Conservation (phyloP, 1,140 invertebrate species). For the Lucilia cuprina region DNA sequence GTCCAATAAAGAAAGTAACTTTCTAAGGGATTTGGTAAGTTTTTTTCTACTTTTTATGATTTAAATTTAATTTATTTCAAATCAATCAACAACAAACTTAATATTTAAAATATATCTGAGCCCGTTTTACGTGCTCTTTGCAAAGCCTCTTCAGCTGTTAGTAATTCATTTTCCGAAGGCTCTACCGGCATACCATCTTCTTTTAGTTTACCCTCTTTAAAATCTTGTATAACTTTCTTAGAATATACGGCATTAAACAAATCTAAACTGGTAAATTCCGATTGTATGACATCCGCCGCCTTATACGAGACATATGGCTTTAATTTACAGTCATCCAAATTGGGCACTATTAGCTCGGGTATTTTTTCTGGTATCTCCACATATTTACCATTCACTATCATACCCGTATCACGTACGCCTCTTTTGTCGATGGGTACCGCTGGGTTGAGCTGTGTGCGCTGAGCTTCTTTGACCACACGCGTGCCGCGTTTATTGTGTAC, state of each 20-base stretch:
- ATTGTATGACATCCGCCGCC: conserved; percentile 75
- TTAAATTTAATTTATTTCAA: background rate
- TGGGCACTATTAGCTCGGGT: conserved; percentile 90
- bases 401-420: conserved; percentile 72
- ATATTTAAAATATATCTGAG: conserved; percentile 74
- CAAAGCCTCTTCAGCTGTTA: conserved; percentile 76
- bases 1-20: background rate
- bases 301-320: conserved; percentile 95
- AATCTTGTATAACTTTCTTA: conserved; percentile 81
- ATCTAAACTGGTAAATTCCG: conserved; percentile 83
- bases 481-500: conserved; percentile 77
- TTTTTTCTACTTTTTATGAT: background rate
- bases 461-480: conserved; percentile 68
- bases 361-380: conserved; percentile 85
- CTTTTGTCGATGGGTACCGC: conserved; percentile 71
- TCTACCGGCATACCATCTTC: conserved; percentile 72
- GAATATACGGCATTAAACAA: conserved; percentile 86
- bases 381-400: conserved; percentile 67
- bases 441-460: conserved; percentile 68
- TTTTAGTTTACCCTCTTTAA: conserved; percentile 74
- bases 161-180: conserved; percentile 75
- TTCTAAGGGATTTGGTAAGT: conserved; percentile 1
- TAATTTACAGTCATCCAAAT: conserved; percentile 79
- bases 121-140: conserved; percentile 75
- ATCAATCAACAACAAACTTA: conserved; percentile 35